These are phyloP conservation scores for Melanotaenia duboulayi DNA, from an alignment of 2,113 vertebrate genomes.

Conservation along the genomic window DNA sequence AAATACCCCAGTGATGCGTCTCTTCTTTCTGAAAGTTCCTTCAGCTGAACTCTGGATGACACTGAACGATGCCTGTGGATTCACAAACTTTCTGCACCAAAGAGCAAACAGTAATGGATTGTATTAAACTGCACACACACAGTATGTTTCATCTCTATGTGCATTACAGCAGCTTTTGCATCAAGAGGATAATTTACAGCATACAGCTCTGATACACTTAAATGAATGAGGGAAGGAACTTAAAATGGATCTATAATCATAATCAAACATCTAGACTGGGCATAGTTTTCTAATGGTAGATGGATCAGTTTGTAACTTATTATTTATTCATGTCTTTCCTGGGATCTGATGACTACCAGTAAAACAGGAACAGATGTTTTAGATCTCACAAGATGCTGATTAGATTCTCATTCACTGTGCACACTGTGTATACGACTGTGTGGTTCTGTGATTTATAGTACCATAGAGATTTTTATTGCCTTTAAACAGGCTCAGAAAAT, in stretches of 20 bases:
- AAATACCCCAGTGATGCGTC: too few relatives aligned
- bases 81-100: too few relatives aligned
- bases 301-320: neutral
- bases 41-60: too few relatives aligned
- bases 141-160: too few relatives aligned
- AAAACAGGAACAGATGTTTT: slow-evolving; percentile 12
- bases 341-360: neutral
- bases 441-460: slow-evolving; percentile 20
- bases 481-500: slow-evolving; percentile 40
- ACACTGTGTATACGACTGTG: too few relatives aligned
- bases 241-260: neutral
- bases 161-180: too few relatives aligned
- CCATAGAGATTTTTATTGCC: slow-evolving; percentile 37
- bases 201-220: neutral
- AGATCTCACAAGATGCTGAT: neutral
- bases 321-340: slow-evolving; percentile 11
- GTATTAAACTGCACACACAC: too few relatives aligned
- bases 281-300: neutral
- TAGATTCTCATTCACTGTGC: too few relatives aligned
- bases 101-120: too few relatives aligned
- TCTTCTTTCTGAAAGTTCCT: too few relatives aligned
- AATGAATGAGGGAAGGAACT: neutral
- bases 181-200: too few relatives aligned
- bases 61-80: too few relatives aligned
- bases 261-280: neutral